Evolutionary conservation across 2,113 vertebrate species (phyloP).

Genomic region (Tamias sibiricus): DNA sequence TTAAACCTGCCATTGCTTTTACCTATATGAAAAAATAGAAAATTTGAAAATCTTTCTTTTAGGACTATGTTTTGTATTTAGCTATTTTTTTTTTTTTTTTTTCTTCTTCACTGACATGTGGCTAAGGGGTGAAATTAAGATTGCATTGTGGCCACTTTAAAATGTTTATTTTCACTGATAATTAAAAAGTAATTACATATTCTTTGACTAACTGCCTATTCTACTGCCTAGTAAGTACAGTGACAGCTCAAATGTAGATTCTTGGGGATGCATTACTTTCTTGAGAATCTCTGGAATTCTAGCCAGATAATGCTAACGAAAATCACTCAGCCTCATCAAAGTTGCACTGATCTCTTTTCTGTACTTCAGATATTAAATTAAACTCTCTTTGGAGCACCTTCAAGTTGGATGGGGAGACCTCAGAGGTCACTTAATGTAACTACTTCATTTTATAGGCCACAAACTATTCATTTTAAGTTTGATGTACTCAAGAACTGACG

Average conservation of each 20-base stretch:
- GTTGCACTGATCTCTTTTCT: constrained; percentile 32
- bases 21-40: neutral
- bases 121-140: neutral
- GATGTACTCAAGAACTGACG: constrained; percentile 14
- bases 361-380: constrained; percentile 32
- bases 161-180: neutral
- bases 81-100: neutral
- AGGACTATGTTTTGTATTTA: neutral
- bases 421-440: constrained; percentile 50
- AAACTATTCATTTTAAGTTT: constrained; percentile 56
- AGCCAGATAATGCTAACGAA: constrained; percentile 23
- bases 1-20: neutral
- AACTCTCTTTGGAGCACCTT: constrained; percentile 39
- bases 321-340: constrained; percentile 35
- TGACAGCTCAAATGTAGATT: neutral
- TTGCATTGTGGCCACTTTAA: neutral
- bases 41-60: constrained; percentile 28
- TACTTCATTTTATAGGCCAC: constrained; percentile 37
- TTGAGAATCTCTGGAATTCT: constrained; percentile 53
- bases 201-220: constrained; percentile 4
- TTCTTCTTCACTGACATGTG: neutral
- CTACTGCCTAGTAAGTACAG: neutral
- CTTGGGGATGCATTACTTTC: constrained; percentile 28
- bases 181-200: constrained; percentile 39
- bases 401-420: neutral